Evolutionary conservation across 2,888 invertebrate species (phyloP), one percentile per base, ranked within the genome.

Genomic region (Chesias legatella): DNA sequence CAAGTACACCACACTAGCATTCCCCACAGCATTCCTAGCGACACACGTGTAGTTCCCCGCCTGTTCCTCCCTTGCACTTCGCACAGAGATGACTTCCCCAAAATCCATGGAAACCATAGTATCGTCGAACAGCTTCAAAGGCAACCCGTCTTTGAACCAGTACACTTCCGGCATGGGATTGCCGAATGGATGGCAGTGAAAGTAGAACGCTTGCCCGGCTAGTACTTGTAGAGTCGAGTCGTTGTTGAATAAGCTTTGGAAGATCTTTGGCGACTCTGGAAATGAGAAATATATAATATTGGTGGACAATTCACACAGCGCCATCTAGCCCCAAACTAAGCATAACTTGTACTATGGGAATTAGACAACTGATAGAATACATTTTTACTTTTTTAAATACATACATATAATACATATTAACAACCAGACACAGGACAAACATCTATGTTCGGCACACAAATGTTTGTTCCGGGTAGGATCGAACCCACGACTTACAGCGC

Each of bases 1-100:
- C 26, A 81, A 55, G 50, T 90, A 90, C 6, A 66, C 64, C 10
- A 84, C 60, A 44, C 79, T 79, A 6, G 71, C 66, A 32, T 80
- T 76, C 0, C 92, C 92, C 1, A 88, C 85, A 29, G 70, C 73
- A 57, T 91, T 92, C 42, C 78, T 88, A 0, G 91, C 92, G 11
- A 89, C 82, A 61, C 92, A 92, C 0, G 85, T 88, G 57, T 92
- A 92, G 36, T 86, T 89, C 0, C 92, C 92, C 0, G 73, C 56
- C 29, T 88, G 84, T 7, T 73, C 70, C 1, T 56, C 51, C 10
- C 37, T 8, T 0, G 83, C 80, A n/a, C 58, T 62, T 29, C 60
- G 67, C 1, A 74, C 69, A 0, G 66, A 63, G 2, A 89, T 58
- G 1, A 84, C 67, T 45, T 86, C 81, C 0, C 85, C 82, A 27